Conservation (phyloP, 2,888 invertebrate species). For the Lucinisca nassula region DNA sequence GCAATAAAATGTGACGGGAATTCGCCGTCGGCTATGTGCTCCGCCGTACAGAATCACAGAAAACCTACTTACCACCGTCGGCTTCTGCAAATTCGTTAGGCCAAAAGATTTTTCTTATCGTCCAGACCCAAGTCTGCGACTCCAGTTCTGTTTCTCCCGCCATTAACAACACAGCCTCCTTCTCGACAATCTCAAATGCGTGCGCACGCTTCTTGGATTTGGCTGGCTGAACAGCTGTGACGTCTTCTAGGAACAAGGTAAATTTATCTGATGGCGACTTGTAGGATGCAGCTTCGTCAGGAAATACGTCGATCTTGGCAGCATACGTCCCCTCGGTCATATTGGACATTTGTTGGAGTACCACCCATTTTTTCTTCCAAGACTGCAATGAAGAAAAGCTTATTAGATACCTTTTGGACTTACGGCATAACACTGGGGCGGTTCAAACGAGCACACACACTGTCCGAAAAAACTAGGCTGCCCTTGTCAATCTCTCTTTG, state of each 20-base stretch:
- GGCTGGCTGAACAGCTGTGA: conserved; percentile 74
- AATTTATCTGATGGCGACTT: conserved; percentile 71
- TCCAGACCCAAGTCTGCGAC: conserved; percentile 77
- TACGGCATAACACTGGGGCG: no score
- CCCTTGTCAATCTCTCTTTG: no score
- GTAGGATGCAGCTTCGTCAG: conserved; percentile 70
- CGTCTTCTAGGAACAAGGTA: conserved; percentile 79
- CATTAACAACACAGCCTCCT: conserved; percentile 76
- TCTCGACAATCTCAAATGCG: conserved; percentile 81
- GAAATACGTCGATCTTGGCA: conserved; percentile 78
- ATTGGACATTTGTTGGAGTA: conserved; percentile 80
- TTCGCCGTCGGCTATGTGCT: no score
- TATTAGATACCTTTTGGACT: no score
- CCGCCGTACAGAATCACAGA: no score
- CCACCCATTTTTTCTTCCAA: conserved; percentile 82
- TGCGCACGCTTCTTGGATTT: conserved; percentile 78
- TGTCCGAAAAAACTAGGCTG: no score
- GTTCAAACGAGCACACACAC: no score
- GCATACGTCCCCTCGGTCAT: conserved; percentile 71
- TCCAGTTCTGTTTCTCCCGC: conserved; percentile 75
- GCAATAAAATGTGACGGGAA: no score
- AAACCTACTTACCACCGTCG: conserved; percentile 51
- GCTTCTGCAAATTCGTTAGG: conserved; percentile 54
- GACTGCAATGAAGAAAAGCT: conserved; percentile 73
- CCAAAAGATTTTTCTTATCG: conserved; percentile 78